Base-by-base conservation (phyloP, 2,797 vertebrate species). In the Catamblyrhynchus diadema region DNA sequence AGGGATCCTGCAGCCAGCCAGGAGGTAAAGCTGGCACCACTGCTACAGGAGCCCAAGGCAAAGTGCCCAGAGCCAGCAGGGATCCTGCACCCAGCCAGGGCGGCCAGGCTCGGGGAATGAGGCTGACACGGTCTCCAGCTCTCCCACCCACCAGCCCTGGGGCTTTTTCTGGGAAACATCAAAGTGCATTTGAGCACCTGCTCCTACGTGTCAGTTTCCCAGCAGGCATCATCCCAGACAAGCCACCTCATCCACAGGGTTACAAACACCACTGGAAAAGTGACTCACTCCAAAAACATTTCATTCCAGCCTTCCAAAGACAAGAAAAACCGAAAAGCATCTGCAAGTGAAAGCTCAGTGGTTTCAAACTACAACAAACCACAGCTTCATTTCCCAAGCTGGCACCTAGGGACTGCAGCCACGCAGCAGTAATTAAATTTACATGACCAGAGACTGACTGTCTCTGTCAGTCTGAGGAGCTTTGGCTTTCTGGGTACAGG, bases 71-170 rank as follows among this genome's bases (percentile, higher is more conserved):
- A 41, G 41, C 41, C 7, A 41, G 41, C 41, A 41, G 41, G 39
- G 39, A 15, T 41, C 39, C 39, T 41, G 39, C 39, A 41, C 14
- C 41, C 41, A 41, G 41, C 41, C 41, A 41, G 69, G 39, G 8
- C 32, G 48, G 32, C 9, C 51, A 30, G 42, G 16, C 64, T 17
- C 1, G 4, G 1, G 0, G 4, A 51, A 6, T 0, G 4, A 45
- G 65, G 64, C 25, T 45, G 41, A 8, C 77, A 41, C 4, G 3
- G 14, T 3, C 64, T 54, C 24, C 92, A 59, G 53, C 61, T 54
- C 20, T n/a, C 82, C 86, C 80, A 70, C 71, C 18, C 41, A 47
- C 32, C 48, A 35, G 4, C 14, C 3, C 0, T 22, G 8, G 0
- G 19, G 0, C 2, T 22, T 22, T 24, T 53, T 32, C 73, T 79